Percentiles rank a stretch among this genome's conserved stretches.
phyloP scores from a whole-genome alignment of 2,113 vertebrate species.

The Myiopsitta monachus region DNA sequence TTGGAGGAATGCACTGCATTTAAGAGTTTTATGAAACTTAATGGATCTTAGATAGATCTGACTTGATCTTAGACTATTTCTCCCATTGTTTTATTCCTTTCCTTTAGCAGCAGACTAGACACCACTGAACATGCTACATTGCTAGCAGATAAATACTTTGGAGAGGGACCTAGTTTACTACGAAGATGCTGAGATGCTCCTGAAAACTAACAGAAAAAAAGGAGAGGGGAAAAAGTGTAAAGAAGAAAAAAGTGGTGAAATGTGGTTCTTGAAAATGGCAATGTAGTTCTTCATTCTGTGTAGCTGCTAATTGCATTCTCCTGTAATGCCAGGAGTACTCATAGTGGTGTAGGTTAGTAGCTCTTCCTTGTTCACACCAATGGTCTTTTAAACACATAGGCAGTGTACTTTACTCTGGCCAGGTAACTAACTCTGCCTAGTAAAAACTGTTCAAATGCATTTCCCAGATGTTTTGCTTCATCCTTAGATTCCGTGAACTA shows the following conservation, averaged over 20 bases:
- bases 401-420: neutral
- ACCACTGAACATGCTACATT: neutral
- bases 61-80: neutral
- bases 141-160: neutral
- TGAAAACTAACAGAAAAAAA: neutral
- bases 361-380: neutral
- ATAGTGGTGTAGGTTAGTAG: neutral
- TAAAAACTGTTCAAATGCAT: neutral
- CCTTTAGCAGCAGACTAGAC: neutral
- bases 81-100: neutral
- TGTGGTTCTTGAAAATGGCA: neutral
- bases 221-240: neutral
- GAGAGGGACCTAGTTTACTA: neutral
- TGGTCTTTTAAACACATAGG: neutral
- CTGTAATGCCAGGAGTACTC: neutral
- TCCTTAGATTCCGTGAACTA: neutral
- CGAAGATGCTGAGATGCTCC: neutral
- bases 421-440: neutral
- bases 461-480: neutral
- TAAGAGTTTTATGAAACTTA: neutral
- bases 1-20: neutral
- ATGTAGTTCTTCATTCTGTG: neutral
- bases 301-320: neutral
- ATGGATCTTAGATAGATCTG: neutral
- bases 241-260: neutral